Conservation (phyloP, 2,113 vertebrate species). For the Phalacrocorax pelagicus region DNA sequence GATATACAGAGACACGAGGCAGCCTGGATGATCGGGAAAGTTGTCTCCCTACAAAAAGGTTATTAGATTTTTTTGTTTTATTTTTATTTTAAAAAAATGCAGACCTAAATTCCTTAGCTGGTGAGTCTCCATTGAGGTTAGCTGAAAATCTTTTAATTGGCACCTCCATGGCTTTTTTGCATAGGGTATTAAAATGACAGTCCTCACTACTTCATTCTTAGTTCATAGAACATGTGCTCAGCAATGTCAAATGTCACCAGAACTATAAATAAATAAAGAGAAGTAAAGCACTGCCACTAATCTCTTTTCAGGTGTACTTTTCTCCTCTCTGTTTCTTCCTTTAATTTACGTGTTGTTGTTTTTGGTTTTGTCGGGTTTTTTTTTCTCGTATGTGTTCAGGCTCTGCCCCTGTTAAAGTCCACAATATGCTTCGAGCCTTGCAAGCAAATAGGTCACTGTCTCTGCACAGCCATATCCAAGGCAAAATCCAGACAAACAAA, state of each 20-base stretch:
- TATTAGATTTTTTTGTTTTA: neutral
- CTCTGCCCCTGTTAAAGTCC: conserved; percentile 67
- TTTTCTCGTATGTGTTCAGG: conserved; percentile 33
- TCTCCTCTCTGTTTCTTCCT: neutral
- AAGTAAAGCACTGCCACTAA: neutral
- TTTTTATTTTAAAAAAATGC: neutral
- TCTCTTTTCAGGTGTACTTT: neutral
- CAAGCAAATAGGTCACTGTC: conserved; percentile 29
- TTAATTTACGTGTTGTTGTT: neutral
- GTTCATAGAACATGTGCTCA: neutral
- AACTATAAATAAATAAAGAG: neutral
- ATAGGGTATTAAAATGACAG: neutral
- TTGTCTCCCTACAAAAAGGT: conserved; percentile 80
- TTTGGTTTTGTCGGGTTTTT: too few relatives aligned
- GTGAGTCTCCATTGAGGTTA: neutral
- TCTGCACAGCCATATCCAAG: conserved; percentile 11
- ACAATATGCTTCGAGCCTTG: conserved; percentile 71
- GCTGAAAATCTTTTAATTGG: neutral
- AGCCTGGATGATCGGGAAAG: conserved; percentile 88
- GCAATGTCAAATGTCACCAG: neutral
- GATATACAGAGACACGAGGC: conserved; percentile 79
- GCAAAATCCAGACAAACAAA: conserved; percentile 64
- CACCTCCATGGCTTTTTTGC: neutral
- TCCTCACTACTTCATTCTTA: neutral
- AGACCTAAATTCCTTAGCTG: neutral